Conservation (phyloP, 2,797 vertebrate species). For the Enteromius trimaculatus region DNA sequence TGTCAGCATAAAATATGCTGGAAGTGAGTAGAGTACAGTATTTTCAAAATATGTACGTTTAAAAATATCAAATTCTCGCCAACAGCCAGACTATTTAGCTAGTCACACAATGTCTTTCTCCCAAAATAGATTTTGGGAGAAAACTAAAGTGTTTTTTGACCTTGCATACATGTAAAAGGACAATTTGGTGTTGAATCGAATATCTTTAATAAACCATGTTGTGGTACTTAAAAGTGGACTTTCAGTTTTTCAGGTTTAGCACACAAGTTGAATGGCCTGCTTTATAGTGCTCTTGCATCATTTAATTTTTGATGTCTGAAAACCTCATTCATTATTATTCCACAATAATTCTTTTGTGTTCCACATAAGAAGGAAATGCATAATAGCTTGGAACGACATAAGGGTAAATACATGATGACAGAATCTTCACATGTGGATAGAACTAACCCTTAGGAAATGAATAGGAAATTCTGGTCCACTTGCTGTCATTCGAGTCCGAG, state of each 20-base stretch:
- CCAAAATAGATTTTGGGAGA: no score
- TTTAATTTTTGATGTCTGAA: not conserved
- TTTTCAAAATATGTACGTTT: no score
- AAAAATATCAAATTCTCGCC: no score
- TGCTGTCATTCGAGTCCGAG: not conserved
- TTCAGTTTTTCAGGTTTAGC: not conserved
- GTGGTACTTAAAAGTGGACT: not conserved
- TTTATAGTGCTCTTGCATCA: not conserved
- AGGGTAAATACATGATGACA: not conserved
- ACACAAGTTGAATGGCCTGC: not conserved
- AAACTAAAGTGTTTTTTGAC: no score
- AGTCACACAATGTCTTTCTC: no score
- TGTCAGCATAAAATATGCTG: no score
- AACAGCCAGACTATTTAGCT: no score
- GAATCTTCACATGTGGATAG: not conserved
- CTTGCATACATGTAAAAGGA: not conserved
- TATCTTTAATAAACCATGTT: not conserved
- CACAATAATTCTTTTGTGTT: not conserved
- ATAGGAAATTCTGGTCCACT: conserved; percentile 31
- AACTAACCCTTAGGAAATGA: not conserved
- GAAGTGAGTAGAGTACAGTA: no score
- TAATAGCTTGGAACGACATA: not conserved
- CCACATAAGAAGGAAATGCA: not conserved
- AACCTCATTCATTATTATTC: not conserved
- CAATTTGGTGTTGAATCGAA: not conserved